Base-by-base conservation (phyloP, 2,797 vertebrate genomes). In the Pangasius sanitwongsei region DNA sequence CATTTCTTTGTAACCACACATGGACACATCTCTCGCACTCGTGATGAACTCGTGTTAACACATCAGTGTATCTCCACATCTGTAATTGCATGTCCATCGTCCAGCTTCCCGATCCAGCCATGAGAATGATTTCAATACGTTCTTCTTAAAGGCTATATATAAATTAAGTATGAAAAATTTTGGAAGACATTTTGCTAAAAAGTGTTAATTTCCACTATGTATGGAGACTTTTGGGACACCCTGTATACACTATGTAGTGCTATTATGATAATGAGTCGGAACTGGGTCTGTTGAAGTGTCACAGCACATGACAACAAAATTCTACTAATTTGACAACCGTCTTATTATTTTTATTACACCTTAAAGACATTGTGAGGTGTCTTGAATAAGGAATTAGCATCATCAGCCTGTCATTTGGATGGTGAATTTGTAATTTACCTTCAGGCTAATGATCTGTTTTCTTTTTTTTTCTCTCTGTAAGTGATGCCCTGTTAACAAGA, bases 401-500 rank as follows among this genome's bases (percentile, higher is more conserved):
- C 20, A 83, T 83, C 80, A 87, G 80, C 25, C 70, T 89, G 89
- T 89, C 89, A 87, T 87, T 72, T 85, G 86, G 82, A 75, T 85
- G 74, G 82, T 85, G 86, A 77, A 72, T 59, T 86, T 91, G 74
- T 87, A 59, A 87, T 87, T 90, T 28, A 82, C 85, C 89, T 90
- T 72, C 23, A 85, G 88, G 87, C 81, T 65, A 88, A 87, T 88
- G 65, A 89, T 87, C 63, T 31, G 37, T 44, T 83, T 34, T 50
- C 53, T 63, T 59, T 65, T 59, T 15, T 25, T 77, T 74, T 74
- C 70, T 74, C 84, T 77, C 70, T 84, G 34, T 90, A 89, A 86
- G 83, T 69, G 87, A 88, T 80, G 88, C 89, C 77, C 72, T 89
- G 89, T 63, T 89, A 92, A 91, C 89, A 84, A 89, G 88, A 87